Evolutionary conservation across 2,797 vertebrate genomes (phyloP).

Genomic region (Tarsius wallacei): DNA sequence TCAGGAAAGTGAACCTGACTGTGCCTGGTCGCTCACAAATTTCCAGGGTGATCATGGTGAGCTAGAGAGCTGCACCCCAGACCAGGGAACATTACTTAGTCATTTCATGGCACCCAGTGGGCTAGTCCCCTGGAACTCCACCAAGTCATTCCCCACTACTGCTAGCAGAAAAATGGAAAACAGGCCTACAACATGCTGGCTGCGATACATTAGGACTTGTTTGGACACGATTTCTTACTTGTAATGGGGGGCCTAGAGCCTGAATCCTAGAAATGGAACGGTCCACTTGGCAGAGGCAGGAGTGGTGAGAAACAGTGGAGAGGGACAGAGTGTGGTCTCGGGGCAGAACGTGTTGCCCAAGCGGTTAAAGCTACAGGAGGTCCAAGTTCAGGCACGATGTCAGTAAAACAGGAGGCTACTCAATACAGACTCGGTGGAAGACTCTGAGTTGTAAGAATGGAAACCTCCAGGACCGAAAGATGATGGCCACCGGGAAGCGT

Average conservation of each 20-base stretch:
- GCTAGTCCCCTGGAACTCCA: neutral
- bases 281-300: neutral
- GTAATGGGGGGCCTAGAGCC: neutral
- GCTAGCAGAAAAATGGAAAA: neutral
- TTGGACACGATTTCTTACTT: neutral
- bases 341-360: neutral
- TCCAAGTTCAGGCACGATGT: neutral
- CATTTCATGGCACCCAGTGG: neutral
- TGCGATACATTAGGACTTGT: neutral
- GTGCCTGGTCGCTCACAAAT: neutral
- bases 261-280: constrained; percentile 23
- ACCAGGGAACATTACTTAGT: neutral
- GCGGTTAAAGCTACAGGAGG: neutral
- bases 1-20: neutral
- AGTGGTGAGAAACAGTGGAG: neutral
- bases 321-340: neutral
- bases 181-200: neutral
- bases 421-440: neutral
- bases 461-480: constrained; percentile 1
- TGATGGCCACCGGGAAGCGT: neutral
- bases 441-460: neutral
- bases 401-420: constrained; percentile 16
- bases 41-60: neutral
- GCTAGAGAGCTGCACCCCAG: neutral
- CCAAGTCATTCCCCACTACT: neutral